Percentiles rank a stretch among this genome's conserved stretches.
Conservation (phyloP, 2,113 vertebrate genomes). For the Silurus glanis region DNA sequence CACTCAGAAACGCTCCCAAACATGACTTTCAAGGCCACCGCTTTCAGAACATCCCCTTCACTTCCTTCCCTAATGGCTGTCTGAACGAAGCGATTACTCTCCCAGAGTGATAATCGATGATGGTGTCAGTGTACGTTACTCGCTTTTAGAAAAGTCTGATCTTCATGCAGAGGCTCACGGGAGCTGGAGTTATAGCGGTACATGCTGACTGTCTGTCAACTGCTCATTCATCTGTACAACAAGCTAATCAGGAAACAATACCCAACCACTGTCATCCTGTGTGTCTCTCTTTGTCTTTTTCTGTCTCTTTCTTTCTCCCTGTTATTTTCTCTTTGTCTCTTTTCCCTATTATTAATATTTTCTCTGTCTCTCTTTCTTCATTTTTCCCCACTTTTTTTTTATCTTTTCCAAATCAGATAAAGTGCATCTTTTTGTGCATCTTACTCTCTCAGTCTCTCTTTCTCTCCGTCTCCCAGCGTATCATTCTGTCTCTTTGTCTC, state of each 20-base stretch:
- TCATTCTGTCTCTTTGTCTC: neutral
- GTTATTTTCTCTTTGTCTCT: neutral
- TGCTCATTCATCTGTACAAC: slow-evolving; percentile 60
- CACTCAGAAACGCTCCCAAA: neutral
- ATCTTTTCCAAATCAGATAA: neutral
- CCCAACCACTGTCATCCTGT: slow-evolving; percentile 62
- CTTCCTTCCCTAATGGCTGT: slow-evolving; percentile 54
- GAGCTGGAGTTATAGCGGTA: slow-evolving; percentile 35
- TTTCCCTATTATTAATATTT: too few species aligned
- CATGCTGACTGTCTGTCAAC: slow-evolving; percentile 56
- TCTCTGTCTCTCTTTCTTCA: neutral
- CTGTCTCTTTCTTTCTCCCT: neutral
- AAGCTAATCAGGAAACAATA: slow-evolving; percentile 65
- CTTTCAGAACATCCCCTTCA: neutral
- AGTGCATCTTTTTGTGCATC: neutral
- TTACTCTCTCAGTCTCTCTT: too few species aligned
- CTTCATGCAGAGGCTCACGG: slow-evolving; percentile 21
- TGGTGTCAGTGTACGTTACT: slow-evolving; percentile 58
- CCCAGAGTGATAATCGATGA: slow-evolving; percentile 49
- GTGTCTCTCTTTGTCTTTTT: neutral
- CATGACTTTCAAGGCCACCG: neutral
- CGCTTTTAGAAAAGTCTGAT: slow-evolving; percentile 53
- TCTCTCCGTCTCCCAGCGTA: neutral
- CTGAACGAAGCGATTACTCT: slow-evolving; percentile 50
- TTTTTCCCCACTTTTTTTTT: neutral